phyloP scores from a whole-genome alignment of 1,140 invertebrate genomes.

The Brevipalpus yothersi region DNA sequence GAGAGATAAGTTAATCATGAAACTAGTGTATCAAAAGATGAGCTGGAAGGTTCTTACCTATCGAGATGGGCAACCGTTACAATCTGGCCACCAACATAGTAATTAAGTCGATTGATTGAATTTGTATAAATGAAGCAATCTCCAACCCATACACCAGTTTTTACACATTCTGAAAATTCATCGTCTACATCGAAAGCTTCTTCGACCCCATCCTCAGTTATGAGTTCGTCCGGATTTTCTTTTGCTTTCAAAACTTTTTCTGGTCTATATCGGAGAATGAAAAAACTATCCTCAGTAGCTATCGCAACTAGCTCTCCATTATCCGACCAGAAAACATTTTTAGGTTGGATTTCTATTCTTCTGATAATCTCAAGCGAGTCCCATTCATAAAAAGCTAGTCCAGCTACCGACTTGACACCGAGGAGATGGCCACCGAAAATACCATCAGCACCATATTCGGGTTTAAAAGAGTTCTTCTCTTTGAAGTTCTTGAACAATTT shows the following conservation, averaged over 20 bases:
- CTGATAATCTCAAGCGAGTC: constrained; percentile 70
- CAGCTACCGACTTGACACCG: constrained; percentile 75
- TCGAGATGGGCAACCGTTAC: constrained; percentile 94
- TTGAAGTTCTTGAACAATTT: constrained; percentile 98
- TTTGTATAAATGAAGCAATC: constrained; percentile 99
- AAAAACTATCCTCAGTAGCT: constrained; percentile 86
- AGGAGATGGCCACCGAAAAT: constrained; percentile 88
- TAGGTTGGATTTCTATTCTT: constrained; percentile 83
- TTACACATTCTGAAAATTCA: constrained; percentile 74
- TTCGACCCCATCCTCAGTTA: constrained; percentile 84
- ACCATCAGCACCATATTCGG: constrained; percentile 80
- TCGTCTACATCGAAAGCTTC: constrained; percentile 82
- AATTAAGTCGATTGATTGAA: constrained; percentile 85
- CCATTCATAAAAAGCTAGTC: constrained; percentile 92
- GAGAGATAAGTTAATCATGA: constrained; percentile 2
- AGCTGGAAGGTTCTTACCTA: constrained; percentile 24
- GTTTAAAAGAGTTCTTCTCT: constrained; percentile 78
- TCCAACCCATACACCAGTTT: constrained; percentile 92
- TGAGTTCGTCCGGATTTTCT: constrained; percentile 39
- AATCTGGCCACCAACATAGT: constrained; percentile 95
- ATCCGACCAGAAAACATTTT: constrained; percentile 85
- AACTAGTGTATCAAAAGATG: background rate
- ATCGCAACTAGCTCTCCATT: constrained; percentile 78
- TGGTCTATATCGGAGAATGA: constrained; percentile 63
- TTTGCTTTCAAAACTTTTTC: constrained; percentile 39